These are phyloP conservation scores for Dolichomitus sp. DNA, from an alignment of 2,888 invertebrate genomes.

Conservation along the genomic window DNA sequence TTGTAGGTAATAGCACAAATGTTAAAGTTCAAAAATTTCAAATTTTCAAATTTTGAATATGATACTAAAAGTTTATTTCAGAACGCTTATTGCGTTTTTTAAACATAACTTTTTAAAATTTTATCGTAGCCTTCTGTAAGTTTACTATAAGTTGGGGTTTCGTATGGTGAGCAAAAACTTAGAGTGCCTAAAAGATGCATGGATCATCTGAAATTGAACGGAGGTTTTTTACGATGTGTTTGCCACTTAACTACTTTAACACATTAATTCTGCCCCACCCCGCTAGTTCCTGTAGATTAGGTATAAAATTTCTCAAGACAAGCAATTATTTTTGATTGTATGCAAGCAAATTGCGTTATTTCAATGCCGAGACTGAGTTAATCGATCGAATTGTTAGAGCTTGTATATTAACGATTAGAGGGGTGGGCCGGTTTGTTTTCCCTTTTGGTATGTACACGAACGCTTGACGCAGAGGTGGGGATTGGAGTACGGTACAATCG, in stretches of 20 bases:
- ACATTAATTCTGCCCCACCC: not conserved
- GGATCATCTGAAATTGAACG: too few species aligned
- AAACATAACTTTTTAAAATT: too few species aligned
- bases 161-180: too few species aligned
- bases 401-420: slow-evolving; percentile 67
- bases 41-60: too few species aligned
- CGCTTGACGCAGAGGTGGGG: slow-evolving; percentile 31
- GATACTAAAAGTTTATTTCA: too few species aligned
- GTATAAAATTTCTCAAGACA: not conserved
- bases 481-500: slow-evolving; percentile 39
- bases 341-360: not conserved
- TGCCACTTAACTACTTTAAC: not conserved
- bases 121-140: too few species aligned
- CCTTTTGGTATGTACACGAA: slow-evolving; percentile 40
- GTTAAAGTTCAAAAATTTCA: too few species aligned
- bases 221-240: too few species aligned
- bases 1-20: too few species aligned
- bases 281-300: not conserved
- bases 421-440: slow-evolving; percentile 56
- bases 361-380: not conserved
- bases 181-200: too few species aligned
- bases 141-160: too few species aligned
- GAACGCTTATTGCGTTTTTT: too few species aligned
- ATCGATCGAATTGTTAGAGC: slow-evolving; percentile 32
- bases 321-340: not conserved